Base-by-base conservation (phyloP, 2,888 invertebrate genomes). In the Norana najaformis region DNA sequence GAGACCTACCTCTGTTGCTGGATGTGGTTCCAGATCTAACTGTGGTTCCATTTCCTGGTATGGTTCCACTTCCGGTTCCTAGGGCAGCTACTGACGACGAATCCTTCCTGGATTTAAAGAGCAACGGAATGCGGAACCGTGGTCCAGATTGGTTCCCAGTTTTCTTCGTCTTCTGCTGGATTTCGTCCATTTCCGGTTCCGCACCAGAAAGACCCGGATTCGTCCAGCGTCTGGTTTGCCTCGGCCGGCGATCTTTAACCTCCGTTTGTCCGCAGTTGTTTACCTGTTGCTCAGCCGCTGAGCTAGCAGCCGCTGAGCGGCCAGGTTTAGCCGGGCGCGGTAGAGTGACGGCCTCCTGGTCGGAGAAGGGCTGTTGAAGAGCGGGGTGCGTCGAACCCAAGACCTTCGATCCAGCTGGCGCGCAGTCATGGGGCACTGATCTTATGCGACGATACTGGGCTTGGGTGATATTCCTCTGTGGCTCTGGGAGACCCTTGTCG, bases 361-460 rank as follows among this genome's bases (percentile, higher is more conserved):
- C 85, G 13, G 37, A 37, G 85, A 85, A 85, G 20, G 85, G 36
- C 34, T 85, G 85, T 23, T 85, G 85, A 35, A 85, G 35, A 23
- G 85, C 85, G 36, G 85, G 85, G 8, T 85, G 85, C 8, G n/a
- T n/a, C 20, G 37, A 37, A 23, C 85, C 85, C 20, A 85, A 23
- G 23, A 35, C 36, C 85, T 35, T 85, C 36, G 85, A n/a, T 18
- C 36, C 36, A 37, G 18, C 18, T 18, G 83, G 85, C n/a, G 30
- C 11, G 8, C 69, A 11, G 11, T 69, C 69, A n/a, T 69, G 30
- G n/a, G 69, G 69, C 69, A 69, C 69, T 30, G 69, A 69, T 69
- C 69, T 69, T 69, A 69, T 69, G 69, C 69, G 69, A 69, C 69
- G 69, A 69, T 69, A 69, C 69, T 69, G 69, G 30, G 69, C 69